phyloP scores from a whole-genome alignment of 2,888 invertebrate species.

The Heteromyza rotundicornis region DNA sequence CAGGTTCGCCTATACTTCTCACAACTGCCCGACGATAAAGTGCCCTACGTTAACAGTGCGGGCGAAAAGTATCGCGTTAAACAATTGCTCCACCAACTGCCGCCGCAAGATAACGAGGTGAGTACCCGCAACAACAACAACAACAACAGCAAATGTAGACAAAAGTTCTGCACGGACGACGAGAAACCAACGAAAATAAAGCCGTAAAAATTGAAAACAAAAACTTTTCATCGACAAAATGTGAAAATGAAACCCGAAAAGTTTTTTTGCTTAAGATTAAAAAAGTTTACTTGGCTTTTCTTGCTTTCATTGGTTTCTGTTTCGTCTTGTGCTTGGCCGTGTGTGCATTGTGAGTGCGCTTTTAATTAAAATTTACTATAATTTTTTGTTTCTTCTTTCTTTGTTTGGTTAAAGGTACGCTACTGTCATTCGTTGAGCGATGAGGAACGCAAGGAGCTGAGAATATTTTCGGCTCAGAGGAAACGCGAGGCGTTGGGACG shows the following conservation, averaged over 20 bases:
- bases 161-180: too few relatives aligned
- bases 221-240: constrained; percentile 7
- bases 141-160: neutral
- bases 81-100: constrained; percentile 93
- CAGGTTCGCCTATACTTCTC: constrained; percentile 98
- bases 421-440: constrained; percentile 94
- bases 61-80: constrained; percentile 93
- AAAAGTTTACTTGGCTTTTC: constrained; percentile 39
- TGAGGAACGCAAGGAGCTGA: constrained; percentile 91
- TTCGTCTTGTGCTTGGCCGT: neutral
- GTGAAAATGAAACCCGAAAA: constrained; percentile 4
- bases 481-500: constrained; percentile 94
- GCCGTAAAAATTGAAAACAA: constrained; percentile 16
- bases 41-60: constrained; percentile 94
- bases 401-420: constrained; percentile 70
- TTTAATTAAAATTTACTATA: constrained; percentile 54
- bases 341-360: constrained; percentile 36
- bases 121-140: constrained; percentile 35
- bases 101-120: constrained; percentile 95
- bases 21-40: constrained; percentile 93
- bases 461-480: constrained; percentile 90
- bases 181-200: constrained; percentile 3
- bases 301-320: too few relatives aligned
- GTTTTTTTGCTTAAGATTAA: constrained; percentile 42
- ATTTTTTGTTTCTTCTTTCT: constrained; percentile 21